Conservation (phyloP, 2,797 vertebrate species). For the Helicolenus hilgendorfi region DNA sequence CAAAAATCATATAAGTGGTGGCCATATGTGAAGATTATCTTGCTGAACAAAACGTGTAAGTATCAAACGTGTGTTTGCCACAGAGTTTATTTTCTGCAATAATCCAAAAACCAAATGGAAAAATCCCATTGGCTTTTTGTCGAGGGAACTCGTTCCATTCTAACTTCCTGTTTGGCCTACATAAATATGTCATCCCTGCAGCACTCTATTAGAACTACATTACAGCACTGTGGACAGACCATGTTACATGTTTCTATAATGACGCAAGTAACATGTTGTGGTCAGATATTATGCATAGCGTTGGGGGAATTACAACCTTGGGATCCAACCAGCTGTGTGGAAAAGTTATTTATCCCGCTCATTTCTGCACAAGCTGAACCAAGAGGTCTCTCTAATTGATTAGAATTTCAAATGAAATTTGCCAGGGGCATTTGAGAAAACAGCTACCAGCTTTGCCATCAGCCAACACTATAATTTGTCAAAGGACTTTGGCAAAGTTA, state of each 20-base stretch:
- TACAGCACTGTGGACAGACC: not conserved
- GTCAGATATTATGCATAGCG: not conserved
- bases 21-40: not conserved
- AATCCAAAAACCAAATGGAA: not conserved
- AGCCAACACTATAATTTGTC: slow-evolving; percentile 52
- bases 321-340: not conserved
- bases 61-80: too few relatives aligned
- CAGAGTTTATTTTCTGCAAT: not conserved
- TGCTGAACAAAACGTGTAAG: too few relatives aligned
- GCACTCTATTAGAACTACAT: not conserved
- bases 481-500: slow-evolving; percentile 45
- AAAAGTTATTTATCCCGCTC: not conserved
- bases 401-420: slow-evolving; percentile 57
- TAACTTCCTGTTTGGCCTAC: not conserved
- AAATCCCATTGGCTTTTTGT: not conserved
- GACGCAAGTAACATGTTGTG: not conserved
- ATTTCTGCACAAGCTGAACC: slow-evolving; percentile 6
- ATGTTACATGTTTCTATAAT: not conserved
- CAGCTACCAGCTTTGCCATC: slow-evolving; percentile 55
- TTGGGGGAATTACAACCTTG: not conserved
- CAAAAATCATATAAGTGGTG: too few relatives aligned
- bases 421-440: slow-evolving; percentile 40
- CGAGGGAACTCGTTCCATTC: not conserved
- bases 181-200: not conserved
- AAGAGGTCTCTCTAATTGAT: slow-evolving; percentile 21